These are phyloP conservation scores for Radopholus similis DNA, from an alignment of 1,140 invertebrate genomes.

Conservation along the genomic window DNA sequence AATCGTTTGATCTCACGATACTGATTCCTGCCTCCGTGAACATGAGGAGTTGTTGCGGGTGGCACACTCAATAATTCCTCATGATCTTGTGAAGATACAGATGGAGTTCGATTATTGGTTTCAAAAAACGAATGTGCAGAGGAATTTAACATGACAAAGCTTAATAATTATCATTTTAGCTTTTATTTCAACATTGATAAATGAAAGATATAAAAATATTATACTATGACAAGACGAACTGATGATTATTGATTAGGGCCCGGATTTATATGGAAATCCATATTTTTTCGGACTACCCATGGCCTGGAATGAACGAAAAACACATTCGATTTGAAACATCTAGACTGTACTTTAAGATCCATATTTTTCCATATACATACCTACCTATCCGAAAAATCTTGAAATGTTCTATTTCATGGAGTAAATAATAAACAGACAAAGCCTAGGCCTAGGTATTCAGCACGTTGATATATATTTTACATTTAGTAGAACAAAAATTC, in stretches of 20 bases:
- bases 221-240: too few relatives aligned
- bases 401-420: background rate
- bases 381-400: background rate
- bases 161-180: too few relatives aligned
- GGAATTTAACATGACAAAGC: too few relatives aligned
- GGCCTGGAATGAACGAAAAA: too few relatives aligned
- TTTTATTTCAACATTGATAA: too few relatives aligned
- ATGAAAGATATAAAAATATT: too few relatives aligned
- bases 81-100: background rate
- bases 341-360: background rate
- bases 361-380: background rate
- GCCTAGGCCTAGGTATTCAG: background rate
- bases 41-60: background rate
- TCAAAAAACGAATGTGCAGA: too few relatives aligned
- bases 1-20: slow-evolving; percentile 12
- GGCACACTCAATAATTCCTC: background rate
- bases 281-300: too few relatives aligned
- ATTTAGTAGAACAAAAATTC: too few relatives aligned
- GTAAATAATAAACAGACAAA: background rate
- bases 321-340: too few relatives aligned
- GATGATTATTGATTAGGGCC: too few relatives aligned
- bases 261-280: too few relatives aligned
- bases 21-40: slow-evolving; percentile 5
- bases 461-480: background rate
- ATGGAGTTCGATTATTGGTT: background rate